These are phyloP conservation scores for Cottoperca gobio DNA, from an alignment of 2,797 vertebrate genomes.

Conservation along the genomic window DNA sequence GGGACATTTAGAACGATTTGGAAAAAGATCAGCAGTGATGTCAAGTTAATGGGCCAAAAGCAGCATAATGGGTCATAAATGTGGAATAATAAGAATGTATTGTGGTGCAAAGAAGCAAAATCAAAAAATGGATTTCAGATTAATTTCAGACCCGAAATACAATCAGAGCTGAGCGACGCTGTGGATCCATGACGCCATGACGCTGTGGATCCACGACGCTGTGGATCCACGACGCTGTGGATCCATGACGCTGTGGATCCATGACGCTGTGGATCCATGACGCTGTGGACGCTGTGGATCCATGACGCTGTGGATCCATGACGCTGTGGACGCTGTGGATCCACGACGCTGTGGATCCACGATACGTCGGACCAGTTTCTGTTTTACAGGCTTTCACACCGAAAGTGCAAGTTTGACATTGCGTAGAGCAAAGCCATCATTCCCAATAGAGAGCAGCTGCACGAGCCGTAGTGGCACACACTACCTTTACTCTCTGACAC, in stretches of 20 bases:
- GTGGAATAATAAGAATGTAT: background rate
- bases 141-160: constrained; percentile 32
- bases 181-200: constrained; percentile 4
- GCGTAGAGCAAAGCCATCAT: background rate
- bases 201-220: too few species aligned
- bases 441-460: background rate
- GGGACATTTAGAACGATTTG: background rate
- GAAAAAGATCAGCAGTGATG: background rate
- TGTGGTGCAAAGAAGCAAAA: constrained; percentile 12
- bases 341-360: too few species aligned
- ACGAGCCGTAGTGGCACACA: background rate
- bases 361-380: background rate
- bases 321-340: too few species aligned
- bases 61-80: background rate
- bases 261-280: too few species aligned
- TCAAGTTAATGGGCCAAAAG: constrained; percentile 3
- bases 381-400: background rate
- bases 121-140: constrained; percentile 3
- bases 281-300: too few species aligned
- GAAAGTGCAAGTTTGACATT: constrained; percentile 17
- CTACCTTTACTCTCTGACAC: background rate
- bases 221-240: too few species aligned
- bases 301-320: too few species aligned
- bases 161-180: constrained; percentile 13
- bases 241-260: too few species aligned